These are phyloP conservation scores for Ceratothoa steindachneri DNA, from an alignment of 2,888 invertebrate species.

Conservation along the genomic window DNA sequence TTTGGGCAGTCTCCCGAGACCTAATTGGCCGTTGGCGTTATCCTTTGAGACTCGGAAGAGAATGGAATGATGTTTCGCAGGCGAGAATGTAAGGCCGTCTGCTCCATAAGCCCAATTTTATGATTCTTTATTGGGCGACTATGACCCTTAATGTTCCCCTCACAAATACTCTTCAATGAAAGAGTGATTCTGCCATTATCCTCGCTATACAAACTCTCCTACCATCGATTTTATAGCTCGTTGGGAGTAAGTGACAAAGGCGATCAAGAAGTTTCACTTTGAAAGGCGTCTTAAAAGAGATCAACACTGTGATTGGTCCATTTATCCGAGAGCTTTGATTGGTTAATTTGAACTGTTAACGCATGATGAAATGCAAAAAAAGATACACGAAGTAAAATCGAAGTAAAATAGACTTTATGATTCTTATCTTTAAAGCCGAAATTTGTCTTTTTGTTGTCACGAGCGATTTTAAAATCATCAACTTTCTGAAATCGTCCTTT, in stretches of 20 bases:
- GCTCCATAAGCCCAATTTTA: not conserved
- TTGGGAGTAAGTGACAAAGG: not conserved
- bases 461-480: not conserved
- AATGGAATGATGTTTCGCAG: not conserved
- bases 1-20: not conserved
- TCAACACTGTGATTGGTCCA: not conserved
- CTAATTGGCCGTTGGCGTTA: not conserved
- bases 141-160: slow-evolving; percentile 5
- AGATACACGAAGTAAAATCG: not conserved
- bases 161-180: not conserved
- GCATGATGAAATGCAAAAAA: not conserved
- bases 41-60: not conserved
- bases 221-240: not conserved
- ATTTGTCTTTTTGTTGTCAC: not conserved
- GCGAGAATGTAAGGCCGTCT: not conserved
- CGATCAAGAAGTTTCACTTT: not conserved
- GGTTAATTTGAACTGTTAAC: not conserved
- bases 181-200: not conserved
- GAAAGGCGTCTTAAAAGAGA: not conserved
- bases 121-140: slow-evolving; percentile 7
- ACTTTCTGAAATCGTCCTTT: not conserved
- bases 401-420: not conserved
- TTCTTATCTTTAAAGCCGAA: not conserved
- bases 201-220: not conserved
- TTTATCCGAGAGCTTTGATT: not conserved